These are phyloP conservation scores for Agelastica alni DNA, from an alignment of 2,888 invertebrate species.

Conservation along the genomic window DNA sequence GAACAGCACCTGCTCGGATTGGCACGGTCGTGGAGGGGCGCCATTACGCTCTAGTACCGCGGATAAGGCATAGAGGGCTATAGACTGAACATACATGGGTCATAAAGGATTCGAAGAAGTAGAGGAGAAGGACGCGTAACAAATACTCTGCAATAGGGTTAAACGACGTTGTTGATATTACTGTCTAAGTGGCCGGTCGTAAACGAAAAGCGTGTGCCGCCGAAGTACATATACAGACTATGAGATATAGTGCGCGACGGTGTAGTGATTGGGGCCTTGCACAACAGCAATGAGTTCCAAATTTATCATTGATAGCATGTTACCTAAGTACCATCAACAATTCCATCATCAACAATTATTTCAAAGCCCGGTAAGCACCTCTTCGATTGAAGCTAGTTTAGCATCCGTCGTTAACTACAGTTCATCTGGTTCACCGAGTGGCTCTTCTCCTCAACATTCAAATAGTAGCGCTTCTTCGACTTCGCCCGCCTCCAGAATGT, in stretches of 20 bases:
- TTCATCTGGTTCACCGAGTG: constrained; percentile 67
- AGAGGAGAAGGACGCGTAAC: constrained; percentile 65
- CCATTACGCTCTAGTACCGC: constrained; percentile 63
- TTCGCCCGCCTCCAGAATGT: constrained; percentile 79
- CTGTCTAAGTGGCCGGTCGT: constrained; percentile 50
- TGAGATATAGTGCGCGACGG: constrained; percentile 53
- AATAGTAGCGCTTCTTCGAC: constrained; percentile 63
- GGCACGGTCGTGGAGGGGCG: constrained; percentile 57
- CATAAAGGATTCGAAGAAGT: constrained; percentile 82
- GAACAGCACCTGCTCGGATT: constrained; percentile 61
- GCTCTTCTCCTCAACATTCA: constrained; percentile 70
- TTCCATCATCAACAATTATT: constrained; percentile 73
- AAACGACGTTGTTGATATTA: constrained; percentile 52
- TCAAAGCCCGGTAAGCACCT: constrained; percentile 60
- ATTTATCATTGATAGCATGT: constrained; percentile 97
- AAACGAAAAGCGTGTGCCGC: constrained; percentile 49
- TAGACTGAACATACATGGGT: constrained; percentile 84
- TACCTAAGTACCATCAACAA: constrained; percentile 87
- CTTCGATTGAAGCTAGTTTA: constrained; percentile 75
- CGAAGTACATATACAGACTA: constrained; percentile 47
- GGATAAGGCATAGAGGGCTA: constrained; percentile 80
- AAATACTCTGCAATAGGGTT: constrained; percentile 56
- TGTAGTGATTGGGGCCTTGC: constrained; percentile 52
- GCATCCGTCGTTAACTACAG: constrained; percentile 65
- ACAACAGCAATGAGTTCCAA: constrained; percentile 87